Evolutionary conservation across 2,797 vertebrate genomes (phyloP), one percentile per base, ranked within the genome.

Genomic region (Simalia tracyae): DNA sequence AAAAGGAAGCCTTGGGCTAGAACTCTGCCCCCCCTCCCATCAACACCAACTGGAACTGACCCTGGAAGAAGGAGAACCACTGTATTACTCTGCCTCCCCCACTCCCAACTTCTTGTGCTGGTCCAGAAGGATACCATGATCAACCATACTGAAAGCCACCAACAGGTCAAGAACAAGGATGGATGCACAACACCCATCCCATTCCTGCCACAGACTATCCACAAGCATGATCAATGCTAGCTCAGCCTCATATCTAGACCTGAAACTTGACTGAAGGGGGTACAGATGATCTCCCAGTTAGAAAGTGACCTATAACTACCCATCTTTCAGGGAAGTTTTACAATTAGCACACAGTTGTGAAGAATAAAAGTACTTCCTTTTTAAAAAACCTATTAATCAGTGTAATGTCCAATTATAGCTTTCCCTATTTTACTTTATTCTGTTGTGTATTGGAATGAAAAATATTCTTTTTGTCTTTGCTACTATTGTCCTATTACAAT

Each of bases 401-500:
- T 46, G 24, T 81, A 46, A 46, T 81, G 42, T 46, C 36, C 72
- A 81, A 22, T 81, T 81, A 81, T 81, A 81, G 9, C 42, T 81
- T 46, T 46, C 72, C 46, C 36, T 81, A 81, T 81, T 81, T 81
- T 81, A 81, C 1, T 4, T 81, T 46, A 81, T 46, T 7, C 11
- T 81, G 42, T 46, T 46, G 36, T 46, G 72, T 19, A 81, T 12
- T 46, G 36, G 46, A 81, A 81, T 81, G 72, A 81, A 81, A 72
- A 81, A 46, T 46, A 81, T 46, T 81, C 42, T 81, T 81, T 81
- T 81, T 81, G 17, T 81, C 36, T 94, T 96, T 95, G 95, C 91
- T 86, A 88, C 89, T 87, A 94, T 87, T 96, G 96, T 96, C 14
- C 88, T 94, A 95, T 86, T 60, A 72, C 93, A 94, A 95, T 81